Conservation (phyloP, 1,140 invertebrate genomes). For the Papilio glaucus region DNA sequence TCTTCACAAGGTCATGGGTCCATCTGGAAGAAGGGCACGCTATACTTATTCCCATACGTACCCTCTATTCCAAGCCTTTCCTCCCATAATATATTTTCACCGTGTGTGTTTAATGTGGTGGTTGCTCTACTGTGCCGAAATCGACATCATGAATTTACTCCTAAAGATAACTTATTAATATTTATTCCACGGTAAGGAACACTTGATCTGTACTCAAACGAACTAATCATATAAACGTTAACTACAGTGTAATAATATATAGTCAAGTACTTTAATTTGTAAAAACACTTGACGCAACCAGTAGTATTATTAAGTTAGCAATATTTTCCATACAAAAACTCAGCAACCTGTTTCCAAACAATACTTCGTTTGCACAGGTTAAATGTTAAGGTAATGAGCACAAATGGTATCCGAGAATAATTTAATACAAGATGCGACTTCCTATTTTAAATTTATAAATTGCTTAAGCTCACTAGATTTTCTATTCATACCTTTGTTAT, state of each 20-base stretch:
- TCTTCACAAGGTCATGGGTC: too few species aligned
- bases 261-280: conserved; percentile 3
- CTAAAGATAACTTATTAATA: too few species aligned
- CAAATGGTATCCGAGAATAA: conserved; percentile 28
- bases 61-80: too few species aligned
- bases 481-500: conserved; percentile 18
- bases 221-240: background rate
- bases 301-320: background rate
- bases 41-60: too few species aligned
- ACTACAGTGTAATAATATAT: background rate
- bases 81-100: too few species aligned
- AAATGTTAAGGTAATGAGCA: conserved; percentile 31
- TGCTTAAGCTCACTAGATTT: conserved; percentile 18
- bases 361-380: conserved; percentile 33
- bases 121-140: too few species aligned
- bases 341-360: conserved; percentile 32
- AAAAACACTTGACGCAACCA: conserved; percentile 23
- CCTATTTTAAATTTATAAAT: conserved; percentile 26
- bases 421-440: conserved; percentile 25
- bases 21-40: too few species aligned
- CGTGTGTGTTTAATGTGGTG: too few species aligned
- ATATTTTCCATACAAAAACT: conserved; percentile 26
- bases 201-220: background rate
- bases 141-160: too few species aligned
- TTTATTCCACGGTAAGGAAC: too few species aligned